Base-by-base conservation (phyloP, 2,797 vertebrate species). In the Mareca strepera region DNA sequence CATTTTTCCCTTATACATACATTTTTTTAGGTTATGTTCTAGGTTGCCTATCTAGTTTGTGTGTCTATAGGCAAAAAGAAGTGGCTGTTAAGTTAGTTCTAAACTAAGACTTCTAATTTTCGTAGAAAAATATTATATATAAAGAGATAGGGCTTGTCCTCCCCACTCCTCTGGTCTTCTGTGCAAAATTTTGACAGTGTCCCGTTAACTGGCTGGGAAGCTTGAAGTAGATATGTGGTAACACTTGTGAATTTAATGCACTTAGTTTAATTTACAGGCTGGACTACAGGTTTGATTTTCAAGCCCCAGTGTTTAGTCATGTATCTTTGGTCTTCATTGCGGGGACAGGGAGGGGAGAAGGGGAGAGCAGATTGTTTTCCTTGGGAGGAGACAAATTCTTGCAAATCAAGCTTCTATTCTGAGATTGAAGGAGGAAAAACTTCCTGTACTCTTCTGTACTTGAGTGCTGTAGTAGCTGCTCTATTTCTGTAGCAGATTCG, bases 141-240 rank as follows among this genome's bases (percentile, higher is more conserved):
- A 67, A 17, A 59, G 52, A 31, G 74, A 64, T 11, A 5, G 15
- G 10, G 1, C 60, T 81, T 91, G 5, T 79, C n/a, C 84, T 90
- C 15, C 11, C 22, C 67, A 28, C 10, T 1, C 1, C 7, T 63
- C 3, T 7, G 15, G 21, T 26, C 17, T 58, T 64, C 16, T 60
- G 8, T 50, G 22, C 48, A 50, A 68, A 44, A 44, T 60, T 17
- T 17, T 12, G 53, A 3, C 14, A 3, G 6, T 41, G 44, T 53
- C 31, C 12, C 91, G 7, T 26, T 55, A 6, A 63, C 25, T 43
- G 16, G 16, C 15, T 39, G 29, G 46, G 5, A 43, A 18, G 11
- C 18, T 1, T 13, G n/a, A 26, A 0, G 1, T 6, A 20, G 9
- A 53, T 59, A 35, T 28, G 9, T 0, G 5, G 26, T 50, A 12